Evolutionary conservation across 2,797 vertebrate genomes (phyloP), one percentile per base, ranked within the genome.

Genomic region (Myioborus melanocephalus): DNA sequence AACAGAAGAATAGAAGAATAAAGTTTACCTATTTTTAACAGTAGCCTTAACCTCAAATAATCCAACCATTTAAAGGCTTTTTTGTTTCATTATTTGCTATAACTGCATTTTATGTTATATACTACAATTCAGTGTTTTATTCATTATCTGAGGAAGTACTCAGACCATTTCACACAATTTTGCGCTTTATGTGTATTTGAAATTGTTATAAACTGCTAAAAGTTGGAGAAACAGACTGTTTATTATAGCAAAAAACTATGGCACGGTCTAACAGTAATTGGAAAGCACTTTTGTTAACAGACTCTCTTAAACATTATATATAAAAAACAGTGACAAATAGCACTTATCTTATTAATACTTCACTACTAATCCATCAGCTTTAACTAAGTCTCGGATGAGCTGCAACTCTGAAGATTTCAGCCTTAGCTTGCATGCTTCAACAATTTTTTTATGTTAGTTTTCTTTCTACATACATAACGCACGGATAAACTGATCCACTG

Each of bases 401-500:
- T 85, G 79, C 93, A 85, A 59, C 47, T 94, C 85, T 68, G 17
- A 93, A 61, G 70, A 91, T 83, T 96, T 96, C 77, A 78, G 12
- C 19, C 46, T 95, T 90, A 91, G 87, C 35, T 94, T 73, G 10
- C 69, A 84, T 70, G 72, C 78, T 94, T 94, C 90, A 87, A 72
- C 75, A 83, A 79, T 93, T 96, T 95, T 87, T 94, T 96, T 95
- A 92, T 69, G 44, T 90, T 95, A 88, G 34, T 4, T 93, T 71
- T 94, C 21, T 93, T 76, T 83, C 46, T 77, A 80, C n/a, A 75
- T 69, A 26, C 39, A 57, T 92, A 97, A 97, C 90, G 44, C 39
- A 94, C 35, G 95, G 57, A 94, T 84, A 95, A 96, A 95, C 75
- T 87, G 79, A 92, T 95, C 68, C 86, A 83, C 15, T 71, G 55